Base-by-base conservation (phyloP, 2,888 invertebrate species). In the Tridacna crocea region DNA sequence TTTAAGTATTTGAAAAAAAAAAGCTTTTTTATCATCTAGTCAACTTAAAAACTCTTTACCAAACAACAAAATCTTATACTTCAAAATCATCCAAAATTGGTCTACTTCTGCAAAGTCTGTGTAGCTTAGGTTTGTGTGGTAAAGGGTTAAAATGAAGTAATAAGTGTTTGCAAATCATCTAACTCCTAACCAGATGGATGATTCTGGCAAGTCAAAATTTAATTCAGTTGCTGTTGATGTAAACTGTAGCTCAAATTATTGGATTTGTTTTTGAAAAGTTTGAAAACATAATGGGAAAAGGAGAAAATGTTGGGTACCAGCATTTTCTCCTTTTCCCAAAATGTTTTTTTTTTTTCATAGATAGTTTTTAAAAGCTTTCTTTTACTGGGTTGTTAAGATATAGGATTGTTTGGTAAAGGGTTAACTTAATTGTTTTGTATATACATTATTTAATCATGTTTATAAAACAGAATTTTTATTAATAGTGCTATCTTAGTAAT, bases 211-310 rank as follows among this genome's bases (percentile, higher is more conserved):
- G n/a, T n/a, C n/a, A n/a, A 13, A 13, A 19, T 26, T 26, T 65
- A 46, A 47, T n/a, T 3, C 68, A 47, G 46, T 68, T 11, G 46
- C 46, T n/a, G n/a, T 46, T 12, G 46, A 47, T 46, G 1, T 19
- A 17, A 11, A n/a, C 6, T n/a, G n/a, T 68, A 46, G 8, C 47
- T 19, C 68, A 46, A 15, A 46, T 36, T 4, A 8, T 36, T 2
- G 36, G 46, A 19, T 46, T 46, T n/a, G 22, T n/a, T 12, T 22
- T 63, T n/a, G 10, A 46, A n/a, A 47, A 1, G 15, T n/a, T n/a
- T 19, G 68, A 47, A 68, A 68, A 68, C 26, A 68, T 12, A 3
- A 11, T 68, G 26, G 68, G 27, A 68, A 68, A n/a, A 27, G 68
- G 15, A 68, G 47, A 46, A 68, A 68, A 46, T 68, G 68, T 17